Percentiles rank a stretch among this genome's conserved stretches.
Conservation (phyloP, 2,113 vertebrate genomes). For the Petroica traversi region DNA sequence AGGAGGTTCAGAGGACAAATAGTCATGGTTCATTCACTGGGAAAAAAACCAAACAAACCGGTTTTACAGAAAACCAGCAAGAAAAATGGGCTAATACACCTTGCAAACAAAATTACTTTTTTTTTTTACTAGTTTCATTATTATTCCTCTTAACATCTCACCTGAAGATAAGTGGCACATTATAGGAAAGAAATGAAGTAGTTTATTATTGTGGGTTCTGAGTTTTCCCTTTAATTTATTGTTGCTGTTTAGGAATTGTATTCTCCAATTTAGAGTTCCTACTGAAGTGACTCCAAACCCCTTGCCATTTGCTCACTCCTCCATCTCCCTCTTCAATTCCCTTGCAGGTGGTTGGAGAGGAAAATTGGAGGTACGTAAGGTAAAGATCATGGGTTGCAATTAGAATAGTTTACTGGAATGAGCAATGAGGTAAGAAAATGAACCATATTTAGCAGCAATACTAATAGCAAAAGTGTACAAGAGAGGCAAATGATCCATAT, state of each 20-base stretch:
- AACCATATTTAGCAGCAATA: not conserved
- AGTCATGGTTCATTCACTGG: not conserved
- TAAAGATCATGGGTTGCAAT: not conserved
- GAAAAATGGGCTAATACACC: not conserved
- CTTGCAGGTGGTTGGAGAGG: not conserved
- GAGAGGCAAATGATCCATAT: not conserved
- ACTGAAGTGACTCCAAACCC: not conserved
- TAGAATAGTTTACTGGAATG: not conserved
- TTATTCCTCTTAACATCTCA: not conserved
- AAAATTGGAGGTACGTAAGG: not conserved
- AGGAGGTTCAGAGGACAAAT: not conserved
- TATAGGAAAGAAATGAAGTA: not conserved
- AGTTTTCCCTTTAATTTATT: not conserved
- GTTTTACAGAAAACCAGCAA: not conserved
- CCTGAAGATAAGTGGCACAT: not conserved
- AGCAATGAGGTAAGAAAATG: not conserved
- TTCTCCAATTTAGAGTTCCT: not conserved
- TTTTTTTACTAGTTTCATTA: not conserved
- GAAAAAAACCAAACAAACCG: not conserved
- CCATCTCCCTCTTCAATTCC: not conserved
- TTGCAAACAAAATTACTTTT: not conserved
- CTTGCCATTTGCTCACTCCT: rapidly evolving
- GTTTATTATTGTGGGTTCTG: not conserved
- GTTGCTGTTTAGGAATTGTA: not conserved
- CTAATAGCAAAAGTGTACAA: not conserved